Percentiles rank a stretch among this genome's conserved stretches.
Conservation (phyloP, 2,797 vertebrate genomes). For the Sorex maritimensis region DNA sequence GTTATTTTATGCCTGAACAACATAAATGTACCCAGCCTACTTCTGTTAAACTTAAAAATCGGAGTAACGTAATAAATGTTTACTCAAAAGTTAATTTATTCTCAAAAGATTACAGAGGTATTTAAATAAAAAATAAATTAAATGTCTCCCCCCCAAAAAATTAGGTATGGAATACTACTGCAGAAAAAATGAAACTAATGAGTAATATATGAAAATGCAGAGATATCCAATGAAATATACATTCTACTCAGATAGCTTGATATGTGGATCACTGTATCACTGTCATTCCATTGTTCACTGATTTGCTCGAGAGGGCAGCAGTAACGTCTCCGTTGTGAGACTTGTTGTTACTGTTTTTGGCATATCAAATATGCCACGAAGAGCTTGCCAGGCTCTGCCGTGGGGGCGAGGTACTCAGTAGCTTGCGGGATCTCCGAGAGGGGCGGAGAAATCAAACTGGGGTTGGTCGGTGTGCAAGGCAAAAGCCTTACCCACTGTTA, state of each 20-base stretch:
- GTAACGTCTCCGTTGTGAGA: no score
- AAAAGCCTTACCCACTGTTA: no score
- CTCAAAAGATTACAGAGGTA: conserved; percentile 1
- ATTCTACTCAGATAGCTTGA: background rate
- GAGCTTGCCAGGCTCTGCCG: no score
- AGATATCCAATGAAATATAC: conserved; percentile 1
- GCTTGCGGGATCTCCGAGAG: no score
- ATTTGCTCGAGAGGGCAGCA: no score
- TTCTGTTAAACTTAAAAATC: conserved; percentile 25
- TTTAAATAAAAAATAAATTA: conserved; percentile 47
- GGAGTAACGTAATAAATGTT: conserved; percentile 68
- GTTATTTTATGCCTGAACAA: conserved; percentile 34
- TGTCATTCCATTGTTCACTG: no score
- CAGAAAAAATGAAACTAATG: conserved; percentile 33
- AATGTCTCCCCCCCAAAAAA: background rate
- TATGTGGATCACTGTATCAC: background rate
- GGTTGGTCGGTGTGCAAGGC: no score
- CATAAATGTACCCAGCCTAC: conserved; percentile 41
- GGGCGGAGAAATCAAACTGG: no score
- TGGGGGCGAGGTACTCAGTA: no score
- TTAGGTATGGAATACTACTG: background rate
- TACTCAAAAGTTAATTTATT: conserved; percentile 62
- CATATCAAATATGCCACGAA: no score
- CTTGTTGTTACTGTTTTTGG: no score
- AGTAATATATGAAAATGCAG: background rate